phyloP scores from a whole-genome alignment of 2,797 vertebrate species.

The Danio tinwini region DNA sequence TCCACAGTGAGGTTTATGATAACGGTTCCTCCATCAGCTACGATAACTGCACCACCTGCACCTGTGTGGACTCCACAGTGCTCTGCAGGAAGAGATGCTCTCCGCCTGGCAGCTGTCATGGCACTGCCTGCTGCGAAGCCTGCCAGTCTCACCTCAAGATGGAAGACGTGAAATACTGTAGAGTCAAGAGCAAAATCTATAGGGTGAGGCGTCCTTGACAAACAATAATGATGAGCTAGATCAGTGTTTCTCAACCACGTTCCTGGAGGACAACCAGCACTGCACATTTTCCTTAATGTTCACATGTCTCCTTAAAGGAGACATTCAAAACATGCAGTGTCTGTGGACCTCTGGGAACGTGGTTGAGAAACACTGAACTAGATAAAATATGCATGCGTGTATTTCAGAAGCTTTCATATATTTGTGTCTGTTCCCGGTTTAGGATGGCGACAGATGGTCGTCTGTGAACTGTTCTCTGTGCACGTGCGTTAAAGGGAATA shows the following conservation, averaged over 20 bases:
- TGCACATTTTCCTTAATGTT: too few relatives aligned
- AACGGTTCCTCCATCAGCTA: conserved; percentile 86
- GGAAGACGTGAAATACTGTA: conserved; percentile 90
- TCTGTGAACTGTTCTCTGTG: conserved; percentile 95
- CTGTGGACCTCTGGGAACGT: not conserved
- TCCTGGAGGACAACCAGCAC: not conserved
- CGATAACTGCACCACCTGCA: conserved; percentile 92
- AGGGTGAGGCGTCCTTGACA: conserved; percentile 78
- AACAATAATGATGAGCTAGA: not conserved
- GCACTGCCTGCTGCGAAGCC: conserved; percentile 83
- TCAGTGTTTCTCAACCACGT: not conserved
- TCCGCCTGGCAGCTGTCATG: conserved; percentile 78
- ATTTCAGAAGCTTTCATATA: not conserved
- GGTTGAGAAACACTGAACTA: not conserved
- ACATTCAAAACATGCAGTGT: too few relatives aligned
- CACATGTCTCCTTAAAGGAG: too few relatives aligned
- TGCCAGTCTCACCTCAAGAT: conserved; percentile 85
- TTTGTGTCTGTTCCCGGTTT: not conserved
- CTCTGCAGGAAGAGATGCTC: conserved; percentile 89
- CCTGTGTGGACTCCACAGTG: conserved; percentile 94
- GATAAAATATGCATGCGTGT: not conserved
- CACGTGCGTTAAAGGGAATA: conserved; percentile 88
- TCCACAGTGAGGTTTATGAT: conserved; percentile 94
- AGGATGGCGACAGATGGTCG: conserved; percentile 97
- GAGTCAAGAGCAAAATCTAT: conserved; percentile 91